Conservation (phyloP, 2,113 vertebrate species). For the Cryptotis parvus region DNA sequence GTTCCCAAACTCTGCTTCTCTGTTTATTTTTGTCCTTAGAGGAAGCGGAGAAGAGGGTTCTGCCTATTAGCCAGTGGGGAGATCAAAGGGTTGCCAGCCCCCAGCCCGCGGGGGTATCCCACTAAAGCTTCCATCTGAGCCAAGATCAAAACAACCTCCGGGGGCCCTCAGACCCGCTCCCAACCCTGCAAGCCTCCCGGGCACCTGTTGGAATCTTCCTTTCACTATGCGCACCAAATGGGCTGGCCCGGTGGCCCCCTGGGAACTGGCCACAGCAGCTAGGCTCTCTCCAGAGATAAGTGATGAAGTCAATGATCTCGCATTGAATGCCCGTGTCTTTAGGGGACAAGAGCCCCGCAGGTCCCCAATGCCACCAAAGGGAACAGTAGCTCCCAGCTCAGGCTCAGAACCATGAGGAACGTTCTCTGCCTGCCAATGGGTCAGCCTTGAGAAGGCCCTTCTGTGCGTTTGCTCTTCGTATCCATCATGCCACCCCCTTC, state of each 20-base stretch:
- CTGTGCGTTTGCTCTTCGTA: conserved; percentile 37
- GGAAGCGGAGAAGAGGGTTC: conserved; percentile 77
- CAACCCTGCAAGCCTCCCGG: neutral
- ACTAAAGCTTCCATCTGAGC: conserved; percentile 70
- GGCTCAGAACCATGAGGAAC: no score
- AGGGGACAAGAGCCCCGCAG: neutral
- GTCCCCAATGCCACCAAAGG: conserved; percentile 42
- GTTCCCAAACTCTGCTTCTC: conserved; percentile 75
- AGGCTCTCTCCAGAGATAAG: conserved; percentile 19
- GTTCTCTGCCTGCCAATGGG: conserved; percentile 47
- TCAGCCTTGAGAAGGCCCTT: neutral
- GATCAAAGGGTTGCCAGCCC: conserved; percentile 78
- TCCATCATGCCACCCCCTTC: conserved; percentile 65
- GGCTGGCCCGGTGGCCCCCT: conserved; percentile 46
- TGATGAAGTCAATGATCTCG: no score
- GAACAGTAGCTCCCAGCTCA: no score
- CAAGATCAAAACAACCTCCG: conserved; percentile 78
- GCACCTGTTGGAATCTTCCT: conserved; percentile 78
- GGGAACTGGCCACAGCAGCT: neutral
- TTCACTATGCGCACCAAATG: conserved; percentile 75
- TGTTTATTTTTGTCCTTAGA: conserved; percentile 84
- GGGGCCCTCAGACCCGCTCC: conserved; percentile 38
- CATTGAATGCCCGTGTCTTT: no score
- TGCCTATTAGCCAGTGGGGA: conserved; percentile 76
- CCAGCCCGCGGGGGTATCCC: conserved; percentile 54